Percentiles rank a stretch among this genome's conserved stretches.
phyloP scores from a whole-genome alignment of 2,888 invertebrate species.

The Cantharis rustica region DNA sequence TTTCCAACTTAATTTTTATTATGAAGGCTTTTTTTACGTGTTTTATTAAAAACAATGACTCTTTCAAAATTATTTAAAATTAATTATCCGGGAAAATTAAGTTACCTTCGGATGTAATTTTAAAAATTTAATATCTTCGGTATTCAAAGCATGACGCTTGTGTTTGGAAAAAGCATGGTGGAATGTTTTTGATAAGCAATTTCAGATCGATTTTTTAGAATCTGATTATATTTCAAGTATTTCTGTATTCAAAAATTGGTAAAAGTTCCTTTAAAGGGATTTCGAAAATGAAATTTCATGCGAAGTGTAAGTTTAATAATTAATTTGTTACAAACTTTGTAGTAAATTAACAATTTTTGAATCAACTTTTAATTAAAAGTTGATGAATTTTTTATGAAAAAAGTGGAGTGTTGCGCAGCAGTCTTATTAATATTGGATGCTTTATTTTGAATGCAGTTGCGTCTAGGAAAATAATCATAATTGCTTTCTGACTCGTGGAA shows the following conservation, averaged over 20 bases:
- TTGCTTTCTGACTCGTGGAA: not conserved
- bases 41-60: no score
- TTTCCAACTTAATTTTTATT: no score
- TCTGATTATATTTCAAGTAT: not conserved
- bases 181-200: not conserved
- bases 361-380: not conserved
- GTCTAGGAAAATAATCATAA: not conserved
- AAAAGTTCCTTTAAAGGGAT: not conserved
- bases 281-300: not conserved
- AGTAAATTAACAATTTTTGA: not conserved
- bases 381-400: not conserved
- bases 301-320: not conserved
- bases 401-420: not conserved
- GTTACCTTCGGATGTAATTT: not conserved
- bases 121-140: not conserved
- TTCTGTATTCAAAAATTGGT: not conserved
- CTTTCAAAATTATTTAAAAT: not conserved
- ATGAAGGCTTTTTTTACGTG: no score
- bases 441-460: not conserved
- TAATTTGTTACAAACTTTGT: not conserved
- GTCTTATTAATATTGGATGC: not conserved
- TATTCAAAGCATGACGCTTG: not conserved
- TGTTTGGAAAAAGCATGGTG: not conserved
- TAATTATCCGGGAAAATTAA: not conserved
- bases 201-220: not conserved